A percentile compares a stretch with the other conserved stretches of the same genome.
phyloP scores from a whole-genome alignment of 2,888 invertebrate genomes.

The Tupiocoris notatus region DNA sequence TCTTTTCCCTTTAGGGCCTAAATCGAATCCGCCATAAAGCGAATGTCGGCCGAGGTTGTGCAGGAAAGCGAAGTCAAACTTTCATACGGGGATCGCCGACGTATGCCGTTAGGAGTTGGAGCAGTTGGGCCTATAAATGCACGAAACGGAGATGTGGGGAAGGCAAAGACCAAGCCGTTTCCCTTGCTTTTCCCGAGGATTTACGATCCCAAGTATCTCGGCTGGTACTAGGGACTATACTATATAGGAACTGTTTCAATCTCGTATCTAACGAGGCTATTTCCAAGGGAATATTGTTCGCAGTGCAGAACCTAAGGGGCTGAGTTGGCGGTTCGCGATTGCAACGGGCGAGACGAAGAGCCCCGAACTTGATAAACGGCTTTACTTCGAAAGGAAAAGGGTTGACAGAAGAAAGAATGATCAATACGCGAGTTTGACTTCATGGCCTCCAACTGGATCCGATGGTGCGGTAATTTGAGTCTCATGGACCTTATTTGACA shows the following conservation, averaged over 20 bases:
- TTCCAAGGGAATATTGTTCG: slow-evolving; percentile 15
- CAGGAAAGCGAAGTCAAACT: slow-evolving; percentile 8
- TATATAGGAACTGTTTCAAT: slow-evolving; percentile 36
- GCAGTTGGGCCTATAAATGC: slow-evolving; percentile 13
- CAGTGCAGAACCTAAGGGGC: slow-evolving; percentile 2
- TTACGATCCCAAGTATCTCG: slow-evolving; percentile 32
- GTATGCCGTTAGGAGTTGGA: slow-evolving; percentile 14
- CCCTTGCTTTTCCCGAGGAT: slow-evolving; percentile 15
- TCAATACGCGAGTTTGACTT: not conserved
- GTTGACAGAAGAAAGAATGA: slow-evolving; percentile 5
- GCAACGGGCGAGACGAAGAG: not conserved
- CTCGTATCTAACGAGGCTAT: slow-evolving; percentile 40
- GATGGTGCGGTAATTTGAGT: no score
- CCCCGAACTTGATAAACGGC: slow-evolving; percentile 11
- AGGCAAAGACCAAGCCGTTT: not conserved
- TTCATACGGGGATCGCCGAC: slow-evolving; percentile 14
- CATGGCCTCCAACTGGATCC: not conserved
- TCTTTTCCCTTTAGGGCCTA: not conserved
- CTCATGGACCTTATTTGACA: no score
- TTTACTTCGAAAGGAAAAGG: not conserved
- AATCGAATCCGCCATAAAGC: not conserved
- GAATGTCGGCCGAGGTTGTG: not conserved
- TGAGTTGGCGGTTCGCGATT: not conserved
- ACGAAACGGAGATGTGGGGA: slow-evolving; percentile 6
- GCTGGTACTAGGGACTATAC: not conserved